These are phyloP conservation scores for Hydrozoanthus tunicans DNA, from an alignment of 64 coral and sea anemone genomes.

Conservation along the genomic window DNA sequence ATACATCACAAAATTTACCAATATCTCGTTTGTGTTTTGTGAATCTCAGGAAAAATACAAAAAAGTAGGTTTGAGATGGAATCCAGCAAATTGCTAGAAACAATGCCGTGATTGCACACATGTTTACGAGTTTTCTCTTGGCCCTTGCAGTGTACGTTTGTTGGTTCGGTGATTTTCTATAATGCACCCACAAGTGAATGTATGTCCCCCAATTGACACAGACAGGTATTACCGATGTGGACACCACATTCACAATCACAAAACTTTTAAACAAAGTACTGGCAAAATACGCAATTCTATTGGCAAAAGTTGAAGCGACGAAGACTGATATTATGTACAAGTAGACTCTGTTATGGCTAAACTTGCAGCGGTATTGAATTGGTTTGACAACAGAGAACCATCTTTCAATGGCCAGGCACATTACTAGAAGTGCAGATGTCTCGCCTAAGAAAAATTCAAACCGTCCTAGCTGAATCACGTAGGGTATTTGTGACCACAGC, in stretches of 20 bases:
- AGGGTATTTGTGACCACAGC: too few species aligned
- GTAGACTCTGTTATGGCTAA: conserved; percentile 11
- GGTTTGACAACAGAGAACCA: conserved; percentile 21
- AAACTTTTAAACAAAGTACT: neutral
- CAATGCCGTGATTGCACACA: neutral
- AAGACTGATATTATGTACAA: neutral
- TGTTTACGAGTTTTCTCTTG: neutral
- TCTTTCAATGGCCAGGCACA: conserved; percentile 16
- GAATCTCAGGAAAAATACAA: neutral
- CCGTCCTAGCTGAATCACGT: neutral
- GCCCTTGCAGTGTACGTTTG: too few species aligned
- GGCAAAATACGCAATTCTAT: neutral
- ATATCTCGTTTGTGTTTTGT: neutral
- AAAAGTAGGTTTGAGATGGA: neutral
- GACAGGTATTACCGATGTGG: neutral
- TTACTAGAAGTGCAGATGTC: neutral
- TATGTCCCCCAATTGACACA: neutral
- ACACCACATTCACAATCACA: neutral
- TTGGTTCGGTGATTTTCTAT: neutral
- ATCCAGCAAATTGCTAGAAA: neutral
- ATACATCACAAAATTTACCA: neutral
- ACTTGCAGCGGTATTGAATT: neutral
- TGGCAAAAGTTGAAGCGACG: neutral
- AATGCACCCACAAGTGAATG: conserved; percentile 11
- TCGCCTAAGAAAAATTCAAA: neutral